Base-by-base conservation (phyloP, 2,113 vertebrate genomes). In the Synchiropus splendidus region DNA sequence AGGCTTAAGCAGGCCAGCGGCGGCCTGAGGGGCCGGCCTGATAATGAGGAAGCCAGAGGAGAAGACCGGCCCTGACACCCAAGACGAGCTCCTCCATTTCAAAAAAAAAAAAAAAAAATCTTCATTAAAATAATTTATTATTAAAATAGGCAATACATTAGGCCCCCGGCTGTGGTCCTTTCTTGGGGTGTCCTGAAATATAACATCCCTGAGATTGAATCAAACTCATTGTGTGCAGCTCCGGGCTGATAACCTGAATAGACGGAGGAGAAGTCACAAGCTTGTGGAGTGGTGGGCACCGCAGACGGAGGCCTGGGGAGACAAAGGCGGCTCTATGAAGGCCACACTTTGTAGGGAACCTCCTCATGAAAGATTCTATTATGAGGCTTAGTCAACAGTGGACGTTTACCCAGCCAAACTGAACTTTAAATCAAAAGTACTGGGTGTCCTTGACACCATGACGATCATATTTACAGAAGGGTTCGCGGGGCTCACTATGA, bases 111-210 rank as follows among this genome's bases (percentile, higher is more conserved):
- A 41, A 14, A 34, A 32, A 83, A 79, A 76, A 59, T 64, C 68
- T 78, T 83, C 82, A 85, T 86, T 83, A 85, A 85, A 83, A 80
- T 73, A 81, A 83, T 82, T 84, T 62, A 74, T 83, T 85, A 84
- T 83, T 85, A 77, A 79, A 79, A 75, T 49, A 76, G 78, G 64
- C 70, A 64, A 81, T 64, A 64, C 60, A 79, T 70, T 73, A 68
- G 53, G 74, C 72, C 55, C 49, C 58, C 40, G 72, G 77, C 60
- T 64, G 70, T 70, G 67, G 44, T 62, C 68, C 71, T 64, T 62
- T 78, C 74, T 70, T 60, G 71, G 70, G 69, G 66, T 81, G 70
- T 80, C 63, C 62, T 56, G 59, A 79, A 76, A 81, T 54, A 68
- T 65, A 78, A 27, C 60, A 75, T 83, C 53, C 57, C 45, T 59